phyloP scores from a whole-genome alignment of 2,113 vertebrate genomes.

The Paralichthys olivaceus region DNA sequence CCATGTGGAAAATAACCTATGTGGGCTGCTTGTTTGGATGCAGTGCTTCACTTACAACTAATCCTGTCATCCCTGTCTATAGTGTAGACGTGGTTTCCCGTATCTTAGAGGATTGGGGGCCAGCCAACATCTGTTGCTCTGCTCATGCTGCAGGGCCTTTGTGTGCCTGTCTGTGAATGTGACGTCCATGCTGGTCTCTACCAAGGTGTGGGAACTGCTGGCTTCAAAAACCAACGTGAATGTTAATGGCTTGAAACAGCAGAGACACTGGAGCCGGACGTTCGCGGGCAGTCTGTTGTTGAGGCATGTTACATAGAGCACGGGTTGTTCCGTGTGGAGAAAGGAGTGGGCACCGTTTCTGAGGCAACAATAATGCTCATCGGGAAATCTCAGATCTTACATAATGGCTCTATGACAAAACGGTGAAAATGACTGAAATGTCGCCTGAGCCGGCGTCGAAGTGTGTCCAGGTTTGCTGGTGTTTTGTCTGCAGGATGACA shows the following conservation, averaged over 20 bases:
- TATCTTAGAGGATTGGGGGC: constrained; percentile 58
- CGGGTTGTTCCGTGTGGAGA: constrained; percentile 38
- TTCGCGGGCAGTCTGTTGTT: constrained; percentile 2
- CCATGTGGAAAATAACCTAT: constrained; percentile 54
- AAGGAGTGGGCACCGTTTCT: constrained; percentile 70
- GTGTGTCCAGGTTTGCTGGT: neutral
- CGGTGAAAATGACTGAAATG: constrained; percentile 25
- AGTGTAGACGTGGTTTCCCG: constrained; percentile 55
- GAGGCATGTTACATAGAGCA: constrained; percentile 18
- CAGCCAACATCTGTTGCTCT: constrained; percentile 58
- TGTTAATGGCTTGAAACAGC: neutral
- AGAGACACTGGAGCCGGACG: neutral
- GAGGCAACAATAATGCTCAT: constrained; percentile 72
- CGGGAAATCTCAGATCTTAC: constrained; percentile 68
- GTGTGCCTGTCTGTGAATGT: constrained; percentile 34
- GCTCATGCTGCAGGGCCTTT: constrained; percentile 46
- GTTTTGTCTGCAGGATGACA: neutral
- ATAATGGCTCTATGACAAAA: constrained; percentile 49
- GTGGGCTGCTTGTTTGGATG: constrained; percentile 43
- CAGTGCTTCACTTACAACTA: constrained; percentile 38
- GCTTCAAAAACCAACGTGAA: neutral
- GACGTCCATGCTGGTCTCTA: constrained; percentile 30
- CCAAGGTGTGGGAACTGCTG: constrained; percentile 18
- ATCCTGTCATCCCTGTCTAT: constrained; percentile 55
- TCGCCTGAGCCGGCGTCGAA: neutral